Evolutionary conservation across 2,888 invertebrate species (phyloP), one percentile per base, ranked within the genome.

Genomic region (Chouioia cunea): DNA sequence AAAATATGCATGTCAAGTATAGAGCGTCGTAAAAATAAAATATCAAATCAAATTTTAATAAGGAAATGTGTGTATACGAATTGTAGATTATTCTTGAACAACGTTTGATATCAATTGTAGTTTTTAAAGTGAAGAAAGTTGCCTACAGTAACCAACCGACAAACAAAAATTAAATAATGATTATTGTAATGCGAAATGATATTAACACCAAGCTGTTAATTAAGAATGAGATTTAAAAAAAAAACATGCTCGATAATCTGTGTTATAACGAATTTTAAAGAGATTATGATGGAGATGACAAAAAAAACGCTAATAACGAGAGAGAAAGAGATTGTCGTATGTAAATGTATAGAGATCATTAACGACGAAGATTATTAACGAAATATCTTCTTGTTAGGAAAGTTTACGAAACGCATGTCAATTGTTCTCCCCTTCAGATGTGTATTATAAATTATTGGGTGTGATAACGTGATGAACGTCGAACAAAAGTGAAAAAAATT

Each of bases 381-480:
- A 43, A 48, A 70, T 69, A 63, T 64, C 56, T 58, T 58, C 63
- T 62, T 53, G 77, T 79, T 83, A 82, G 82, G 82, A 83, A 83
- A 83, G 82, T 83, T 71, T 82, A 83, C 76, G 81, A 83, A 83
- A 83, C 82, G 82, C 77, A 83, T 82, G 83, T 83, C 83, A 83
- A 83, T 83, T 83, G 81, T 80, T 80, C 70, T 50, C 50, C 80
- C 79, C 79, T 79, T 81, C 79, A 80, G 78, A 79, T 81, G 80
- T 80, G 64, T 74, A 79, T 79, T 71, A 78, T 78, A 78, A 77
- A 59, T 70, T 22, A 63, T 66, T 81, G 78, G 65, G 73, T 80
- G 77, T 75, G 76, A 53, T 59, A 63, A 36, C 63, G 65, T 65
- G 68, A 71, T 60, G 50, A 65, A 36, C 44, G 27, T 36, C 18